Conservation (phyloP, 2,113 vertebrate genomes). For the Dascyllus trimaculatus region DNA sequence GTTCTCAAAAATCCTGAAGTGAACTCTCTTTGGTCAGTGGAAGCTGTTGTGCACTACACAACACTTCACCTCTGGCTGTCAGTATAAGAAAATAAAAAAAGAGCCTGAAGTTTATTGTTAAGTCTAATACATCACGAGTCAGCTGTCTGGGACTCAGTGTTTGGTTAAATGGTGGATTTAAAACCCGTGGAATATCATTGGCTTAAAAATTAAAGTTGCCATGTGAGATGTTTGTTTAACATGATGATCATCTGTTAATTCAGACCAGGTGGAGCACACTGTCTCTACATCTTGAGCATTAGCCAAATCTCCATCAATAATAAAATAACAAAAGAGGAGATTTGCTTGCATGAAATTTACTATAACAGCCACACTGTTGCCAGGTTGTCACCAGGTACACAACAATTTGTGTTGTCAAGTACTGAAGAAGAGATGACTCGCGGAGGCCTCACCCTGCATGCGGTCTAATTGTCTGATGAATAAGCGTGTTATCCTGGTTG, state of each 20-base stretch:
- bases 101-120: constrained; percentile 41
- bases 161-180: neutral
- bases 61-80: constrained; percentile 21
- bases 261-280: too few species aligned
- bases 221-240: neutral
- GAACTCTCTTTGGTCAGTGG: constrained; percentile 56
- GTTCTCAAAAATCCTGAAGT: constrained; percentile 58
- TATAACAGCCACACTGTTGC: constrained; percentile 38
- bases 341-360: constrained; percentile 14
- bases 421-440: constrained; percentile 30
- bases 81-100: neutral
- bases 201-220: neutral
- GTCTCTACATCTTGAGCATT: neutral
- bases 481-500: constrained; percentile 50
- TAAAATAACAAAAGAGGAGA: constrained; percentile 17
- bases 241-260: neutral
- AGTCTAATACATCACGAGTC: constrained; percentile 35
- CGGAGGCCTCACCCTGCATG: constrained; percentile 51
- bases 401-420: constrained; percentile 31
- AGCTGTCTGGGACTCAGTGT: neutral
- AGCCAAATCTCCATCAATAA: neutral
- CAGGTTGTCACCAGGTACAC: constrained; percentile 30
- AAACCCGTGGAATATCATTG: neutral
- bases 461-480: constrained; percentile 58
- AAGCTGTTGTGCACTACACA: constrained; percentile 45